Evolutionary conservation across 2,797 vertebrate species (phyloP), one percentile per base, ranked within the genome.

Genomic region (Crocidura indochinensis): DNA sequence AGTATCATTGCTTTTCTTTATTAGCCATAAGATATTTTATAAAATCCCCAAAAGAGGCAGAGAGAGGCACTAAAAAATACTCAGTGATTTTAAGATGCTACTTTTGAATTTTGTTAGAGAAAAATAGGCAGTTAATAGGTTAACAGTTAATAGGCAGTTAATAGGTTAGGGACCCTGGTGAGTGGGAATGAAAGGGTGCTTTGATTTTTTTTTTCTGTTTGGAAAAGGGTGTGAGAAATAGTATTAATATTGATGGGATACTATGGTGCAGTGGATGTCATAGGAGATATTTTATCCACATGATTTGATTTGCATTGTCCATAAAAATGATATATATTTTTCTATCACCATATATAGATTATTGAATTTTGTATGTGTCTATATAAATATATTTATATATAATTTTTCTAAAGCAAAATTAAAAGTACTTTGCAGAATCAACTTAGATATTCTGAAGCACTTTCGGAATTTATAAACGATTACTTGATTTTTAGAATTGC

Each of bases 401-500:
- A 88, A 69, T 47, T 91, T 92, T 87, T 20, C 72, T 86, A 51
- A 44, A 64, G 65, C 2, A 60, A 62, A 79, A 4, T 87, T 84
- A 56, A 84, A 67, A 53, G 73, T 64, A 72, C n/a, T 91, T 91
- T 82, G 47, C 51, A 91, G 51, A 89, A 71, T 67, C 46, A 76
- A 29, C 47, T 10, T 60, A 38, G 67, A 20, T 5, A 20, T 60
- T 60, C 56, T 60, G 56, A 60, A 60, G 17, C 56, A 60, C 19
- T 60, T 60, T 60, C 56, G 60, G 31, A 60, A 38, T 46, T 65
- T 65, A 51, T 73, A 62, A 72, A 86, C 53, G 64, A 60, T 60
- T 15, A 60, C 56, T 60, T 60, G 19, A 22, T 20, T 15, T 17
- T 60, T 26, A 64, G 14, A 73, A 68, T 31, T 31, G 0, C 80